Conservation (phyloP, 2,888 invertebrate genomes). For the Prenolepis imparis region DNA sequence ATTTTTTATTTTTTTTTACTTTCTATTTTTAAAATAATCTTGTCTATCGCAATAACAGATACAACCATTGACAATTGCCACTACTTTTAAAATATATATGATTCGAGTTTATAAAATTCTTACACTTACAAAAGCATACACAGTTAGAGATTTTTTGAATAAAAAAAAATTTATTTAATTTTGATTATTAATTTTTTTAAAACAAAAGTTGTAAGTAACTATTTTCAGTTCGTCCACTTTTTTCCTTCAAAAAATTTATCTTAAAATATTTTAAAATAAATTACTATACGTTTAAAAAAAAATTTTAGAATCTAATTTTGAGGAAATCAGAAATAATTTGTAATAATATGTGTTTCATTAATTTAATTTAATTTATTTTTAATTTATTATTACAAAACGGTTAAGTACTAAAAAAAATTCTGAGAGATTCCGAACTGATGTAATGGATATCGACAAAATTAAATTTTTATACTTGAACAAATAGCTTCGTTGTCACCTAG, state of each 20-base stretch:
- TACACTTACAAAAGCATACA: not conserved
- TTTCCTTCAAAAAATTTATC: too few species aligned
- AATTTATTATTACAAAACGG: not conserved
- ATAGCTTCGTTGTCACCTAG: not conserved
- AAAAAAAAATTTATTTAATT: not conserved
- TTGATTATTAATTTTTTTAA: not conserved
- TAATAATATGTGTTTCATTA: not conserved
- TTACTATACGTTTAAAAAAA: not conserved
- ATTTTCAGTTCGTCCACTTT: not conserved
- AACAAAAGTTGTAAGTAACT: not conserved
- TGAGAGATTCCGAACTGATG: not conserved
- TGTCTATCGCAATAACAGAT: too few species aligned
- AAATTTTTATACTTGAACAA: conserved; percentile 65
- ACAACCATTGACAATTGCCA: too few species aligned
- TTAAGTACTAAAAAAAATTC: not conserved
- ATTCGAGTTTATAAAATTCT: too few species aligned
- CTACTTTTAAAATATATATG: too few species aligned
- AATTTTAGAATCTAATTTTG: not conserved
- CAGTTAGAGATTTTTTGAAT: not conserved
- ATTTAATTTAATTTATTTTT: not conserved
- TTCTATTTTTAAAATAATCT: too few species aligned
- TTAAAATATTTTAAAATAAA: not conserved
- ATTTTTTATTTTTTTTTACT: too few species aligned
- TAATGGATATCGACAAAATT: not conserved
- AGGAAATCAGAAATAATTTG: too few species aligned